A percentile compares a stretch with the other conserved stretches of the same genome.
These are phyloP conservation scores for Pristionchus entomophagus DNA, from an alignment of 2,888 invertebrate species.

Conservation along the genomic window DNA sequence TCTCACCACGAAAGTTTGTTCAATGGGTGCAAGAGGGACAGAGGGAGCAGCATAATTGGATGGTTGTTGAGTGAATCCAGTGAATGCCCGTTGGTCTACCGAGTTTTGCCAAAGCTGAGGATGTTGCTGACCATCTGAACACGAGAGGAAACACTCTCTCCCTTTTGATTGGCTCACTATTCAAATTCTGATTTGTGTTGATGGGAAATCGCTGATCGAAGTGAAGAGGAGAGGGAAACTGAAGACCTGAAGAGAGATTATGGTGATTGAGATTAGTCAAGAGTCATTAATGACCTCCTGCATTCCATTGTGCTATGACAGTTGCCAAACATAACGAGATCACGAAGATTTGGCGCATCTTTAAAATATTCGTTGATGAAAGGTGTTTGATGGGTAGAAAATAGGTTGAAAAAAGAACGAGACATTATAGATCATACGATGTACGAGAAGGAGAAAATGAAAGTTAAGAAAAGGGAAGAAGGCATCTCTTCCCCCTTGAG, in stretches of 20 bases:
- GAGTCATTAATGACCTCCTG: not conserved
- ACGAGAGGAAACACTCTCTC: no score
- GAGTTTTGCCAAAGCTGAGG: conserved; percentile 16
- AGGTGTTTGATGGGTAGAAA: not conserved
- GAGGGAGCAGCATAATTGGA: not conserved
- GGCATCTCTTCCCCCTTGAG: not conserved
- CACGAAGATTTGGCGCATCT: not conserved
- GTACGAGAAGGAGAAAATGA: no score
- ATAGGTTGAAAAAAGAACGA: not conserved
- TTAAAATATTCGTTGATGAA: not conserved
- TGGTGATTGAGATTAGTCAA: not conserved
- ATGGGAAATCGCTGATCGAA: conserved; percentile 23
- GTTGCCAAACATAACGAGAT: not conserved
- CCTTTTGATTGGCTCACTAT: no score
- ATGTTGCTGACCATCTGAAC: not conserved
- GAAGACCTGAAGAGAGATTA: no score
- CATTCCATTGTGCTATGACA: not conserved
- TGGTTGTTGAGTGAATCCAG: not conserved
- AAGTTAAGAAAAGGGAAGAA: not conserved
- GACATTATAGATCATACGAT: no score
- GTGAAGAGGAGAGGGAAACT: not conserved
- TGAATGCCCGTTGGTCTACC: not conserved
- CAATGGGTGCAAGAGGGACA: not conserved
- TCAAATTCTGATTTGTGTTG: not conserved
- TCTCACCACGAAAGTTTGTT: conserved; percentile 12